A percentile compares a stretch with the other conserved stretches of the same genome.
These are phyloP conservation scores for Dendrocincla fuliginosa DNA, from an alignment of 2,797 vertebrate genomes.

Conservation along the genomic window DNA sequence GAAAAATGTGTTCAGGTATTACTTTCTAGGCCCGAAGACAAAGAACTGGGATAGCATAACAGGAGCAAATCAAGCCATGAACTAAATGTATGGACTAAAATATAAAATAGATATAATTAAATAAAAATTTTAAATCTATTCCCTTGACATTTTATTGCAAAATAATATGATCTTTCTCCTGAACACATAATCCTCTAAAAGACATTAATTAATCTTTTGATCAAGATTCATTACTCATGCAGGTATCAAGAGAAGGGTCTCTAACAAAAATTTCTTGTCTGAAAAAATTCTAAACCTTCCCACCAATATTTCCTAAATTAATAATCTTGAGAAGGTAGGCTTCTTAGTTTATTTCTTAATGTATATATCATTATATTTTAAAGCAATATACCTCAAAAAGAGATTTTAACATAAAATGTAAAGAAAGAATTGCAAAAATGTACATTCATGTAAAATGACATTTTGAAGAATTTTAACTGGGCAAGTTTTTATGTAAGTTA, in stretches of 20 bases:
- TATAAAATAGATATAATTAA: background rate
- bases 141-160: background rate
- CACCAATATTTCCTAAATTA: background rate
- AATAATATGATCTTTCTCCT: background rate
- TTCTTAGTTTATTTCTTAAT: background rate
- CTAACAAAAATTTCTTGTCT: background rate
- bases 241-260: background rate
- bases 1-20: background rate
- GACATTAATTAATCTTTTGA: background rate
- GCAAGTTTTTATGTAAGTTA: background rate
- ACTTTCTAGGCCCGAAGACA: background rate
- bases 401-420: background rate
- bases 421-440: background rate
- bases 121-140: background rate
- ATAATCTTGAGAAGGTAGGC: background rate
- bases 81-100: background rate
- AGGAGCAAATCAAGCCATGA: background rate
- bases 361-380: background rate
- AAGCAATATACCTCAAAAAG: background rate
- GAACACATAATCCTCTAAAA: background rate
- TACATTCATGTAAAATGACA: background rate
- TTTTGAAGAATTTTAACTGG: background rate
- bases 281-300: background rate
- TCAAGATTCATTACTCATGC: background rate
- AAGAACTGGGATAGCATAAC: background rate